These are phyloP conservation scores for Salpingus planirostris DNA, from an alignment of 2,888 invertebrate genomes.

Conservation along the genomic window DNA sequence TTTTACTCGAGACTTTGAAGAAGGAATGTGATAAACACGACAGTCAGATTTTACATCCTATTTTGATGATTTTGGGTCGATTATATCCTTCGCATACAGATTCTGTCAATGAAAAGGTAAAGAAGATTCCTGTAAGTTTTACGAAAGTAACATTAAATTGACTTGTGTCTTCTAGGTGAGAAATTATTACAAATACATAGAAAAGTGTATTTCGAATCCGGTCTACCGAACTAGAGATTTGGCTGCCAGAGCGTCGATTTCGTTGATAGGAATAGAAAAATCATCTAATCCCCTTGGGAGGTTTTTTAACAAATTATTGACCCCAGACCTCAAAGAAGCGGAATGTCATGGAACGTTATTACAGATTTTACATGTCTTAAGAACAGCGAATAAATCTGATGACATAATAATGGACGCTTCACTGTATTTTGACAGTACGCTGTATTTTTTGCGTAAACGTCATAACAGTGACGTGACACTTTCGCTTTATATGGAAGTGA, in stretches of 20 bases:
- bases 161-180: too few species aligned
- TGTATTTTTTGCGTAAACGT: constrained; percentile 26
- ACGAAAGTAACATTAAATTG: too few species aligned
- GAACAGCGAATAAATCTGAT: constrained; percentile 18
- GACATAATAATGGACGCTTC: constrained; percentile 18
- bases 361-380: constrained; percentile 41
- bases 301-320: constrained; percentile 20
- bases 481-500: constrained; percentile 30
- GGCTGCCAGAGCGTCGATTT: constrained; percentile 61
- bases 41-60: constrained; percentile 62
- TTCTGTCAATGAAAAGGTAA: constrained; percentile 55
- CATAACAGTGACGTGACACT: constrained; percentile 29
- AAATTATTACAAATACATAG: constrained; percentile 59
- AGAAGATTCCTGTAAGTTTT: too few species aligned
- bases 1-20: constrained; percentile 38
- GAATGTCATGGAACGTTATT: constrained; percentile 57
- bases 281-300: constrained; percentile 30
- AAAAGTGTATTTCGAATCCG: constrained; percentile 54
- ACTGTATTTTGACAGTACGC: constrained; percentile 21
- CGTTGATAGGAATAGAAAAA: constrained; percentile 44
- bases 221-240: constrained; percentile 62
- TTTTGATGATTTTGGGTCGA: constrained; percentile 66
- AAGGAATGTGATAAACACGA: constrained; percentile 36
- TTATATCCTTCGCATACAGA: constrained; percentile 69
- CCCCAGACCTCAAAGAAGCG: constrained; percentile 44